Base-by-base conservation (phyloP, 2,888 invertebrate species). In the Drosophila tanythrix region DNA sequence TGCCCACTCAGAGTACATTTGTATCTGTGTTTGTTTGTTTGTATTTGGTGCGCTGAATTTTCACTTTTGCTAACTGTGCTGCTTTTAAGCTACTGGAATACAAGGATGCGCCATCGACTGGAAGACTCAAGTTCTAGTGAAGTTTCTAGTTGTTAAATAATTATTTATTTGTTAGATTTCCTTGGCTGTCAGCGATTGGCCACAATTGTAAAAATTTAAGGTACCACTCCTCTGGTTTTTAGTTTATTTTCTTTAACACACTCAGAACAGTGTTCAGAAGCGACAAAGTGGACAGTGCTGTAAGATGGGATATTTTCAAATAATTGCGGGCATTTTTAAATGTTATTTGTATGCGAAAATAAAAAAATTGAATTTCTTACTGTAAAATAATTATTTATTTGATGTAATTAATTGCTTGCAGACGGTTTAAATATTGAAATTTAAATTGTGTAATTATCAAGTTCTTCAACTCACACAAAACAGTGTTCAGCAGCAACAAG, bases 1-100 rank as follows among this genome's bases (percentile, higher is more conserved):
- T 25, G 94, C 94, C 94, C 94, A 94, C 88, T 94, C 94, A 46
- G 94, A 94, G 90, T 94, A 94, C 94, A 94, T 94, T 46, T 46
- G 46, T 46, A 25, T 46, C 2, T 4, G n/a, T 29, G 25, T 35
- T 46, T 33, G 40, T 53, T 38, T 36, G 35, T 7, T 27, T 63
- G 46, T 46, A 46, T 56, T 36, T 31, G 29, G 29, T 58, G 36
- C 13, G 55, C 25, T 38, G 18, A 57, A 33, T 68, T 81, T 75
- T 55, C 56, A 72, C 64, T 60, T 76, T 57, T 60, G n/a, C 35
- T 46, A 35, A 38, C 38, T 46, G 25, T 46, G 46, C 31, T 43
- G 69, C 31, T 50, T 15, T 11, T 51, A 48, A 56, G 18, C 31
- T 21, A 60, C 15, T 11, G 13, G 31, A 43, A 21, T 15, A 11